Conservation (phyloP, 2,113 vertebrate species). For the Aphyosemion australe region DNA sequence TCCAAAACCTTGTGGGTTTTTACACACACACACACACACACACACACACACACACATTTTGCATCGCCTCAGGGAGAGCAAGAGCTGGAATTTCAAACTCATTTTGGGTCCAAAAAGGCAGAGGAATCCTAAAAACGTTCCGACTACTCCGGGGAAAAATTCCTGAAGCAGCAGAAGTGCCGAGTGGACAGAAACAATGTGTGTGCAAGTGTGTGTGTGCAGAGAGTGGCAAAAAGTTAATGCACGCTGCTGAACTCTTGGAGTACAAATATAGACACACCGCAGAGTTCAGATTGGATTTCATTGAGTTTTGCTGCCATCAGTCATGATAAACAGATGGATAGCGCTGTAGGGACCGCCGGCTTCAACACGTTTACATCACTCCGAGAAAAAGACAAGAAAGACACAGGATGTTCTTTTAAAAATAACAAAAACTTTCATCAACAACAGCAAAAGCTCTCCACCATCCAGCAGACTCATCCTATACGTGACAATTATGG, state of each 20-base stretch:
- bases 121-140: slow-evolving; percentile 68
- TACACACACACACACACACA: slow-evolving; percentile 38
- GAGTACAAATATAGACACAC: slow-evolving; percentile 42
- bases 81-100: slow-evolving; percentile 56
- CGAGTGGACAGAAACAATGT: slow-evolving; percentile 50
- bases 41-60: slow-evolving; percentile 17
- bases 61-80: slow-evolving; percentile 36
- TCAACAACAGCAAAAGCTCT: background rate
- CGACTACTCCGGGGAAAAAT: slow-evolving; percentile 41
- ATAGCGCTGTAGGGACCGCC: slow-evolving; percentile 19
- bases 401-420: background rate
- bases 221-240: slow-evolving; percentile 52
- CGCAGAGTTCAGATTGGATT: slow-evolving; percentile 48
- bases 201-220: slow-evolving; percentile 20
- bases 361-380: slow-evolving; percentile 19
- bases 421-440: background rate
- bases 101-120: slow-evolving; percentile 48
- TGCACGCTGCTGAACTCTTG: slow-evolving; percentile 48
- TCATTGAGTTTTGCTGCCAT: slow-evolving; percentile 51
- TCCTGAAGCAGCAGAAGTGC: slow-evolving; percentile 58
- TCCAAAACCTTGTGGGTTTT: slow-evolving; percentile 57
- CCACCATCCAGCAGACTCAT: too few species aligned
- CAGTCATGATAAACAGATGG: slow-evolving; percentile 51
- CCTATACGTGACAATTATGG: too few species aligned
- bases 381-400: background rate